Percentiles rank a stretch among this genome's conserved stretches.
Evolutionary conservation across 1,140 invertebrate species (phyloP).

Genomic region (Polypedilum pembai): DNA sequence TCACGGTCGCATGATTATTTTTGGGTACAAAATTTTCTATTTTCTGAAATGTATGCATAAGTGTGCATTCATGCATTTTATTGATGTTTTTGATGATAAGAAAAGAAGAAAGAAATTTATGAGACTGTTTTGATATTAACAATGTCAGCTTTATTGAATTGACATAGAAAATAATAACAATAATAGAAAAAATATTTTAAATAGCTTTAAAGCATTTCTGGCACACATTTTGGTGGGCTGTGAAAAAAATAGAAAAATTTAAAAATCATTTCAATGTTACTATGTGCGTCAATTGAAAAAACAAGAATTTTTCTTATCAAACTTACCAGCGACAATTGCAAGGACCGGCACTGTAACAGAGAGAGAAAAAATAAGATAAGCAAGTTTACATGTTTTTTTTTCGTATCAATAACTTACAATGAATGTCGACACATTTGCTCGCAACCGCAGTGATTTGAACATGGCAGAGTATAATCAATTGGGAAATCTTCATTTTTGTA

Average conservation of each 20-base stretch:
- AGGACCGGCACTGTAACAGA: not conserved
- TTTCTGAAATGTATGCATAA: not conserved
- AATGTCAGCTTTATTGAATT: not conserved
- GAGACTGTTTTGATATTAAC: not conserved
- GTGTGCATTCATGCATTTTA: not conserved
- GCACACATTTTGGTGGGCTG: not conserved
- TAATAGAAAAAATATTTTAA: not conserved
- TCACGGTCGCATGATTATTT: too few relatives aligned
- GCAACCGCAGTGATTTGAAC: not conserved
- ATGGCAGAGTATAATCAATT: not conserved
- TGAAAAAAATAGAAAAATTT: not conserved
- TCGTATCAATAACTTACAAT: not conserved
- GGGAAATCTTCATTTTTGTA: constrained; percentile 1
- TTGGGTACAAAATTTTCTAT: not conserved
- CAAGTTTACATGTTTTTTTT: too few relatives aligned
- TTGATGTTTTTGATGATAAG: not conserved
- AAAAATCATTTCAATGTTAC: not conserved
- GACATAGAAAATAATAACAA: not conserved
- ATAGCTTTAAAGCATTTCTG: not conserved
- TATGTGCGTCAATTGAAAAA: not conserved
- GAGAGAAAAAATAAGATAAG: not conserved
- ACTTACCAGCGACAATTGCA: not conserved
- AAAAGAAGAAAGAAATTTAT: not conserved
- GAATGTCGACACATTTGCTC: not conserved
- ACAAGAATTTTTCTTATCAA: not conserved